phyloP scores from a whole-genome alignment of 1,140 invertebrate species.

The honey bee (Apis mellifera) region DNA sequence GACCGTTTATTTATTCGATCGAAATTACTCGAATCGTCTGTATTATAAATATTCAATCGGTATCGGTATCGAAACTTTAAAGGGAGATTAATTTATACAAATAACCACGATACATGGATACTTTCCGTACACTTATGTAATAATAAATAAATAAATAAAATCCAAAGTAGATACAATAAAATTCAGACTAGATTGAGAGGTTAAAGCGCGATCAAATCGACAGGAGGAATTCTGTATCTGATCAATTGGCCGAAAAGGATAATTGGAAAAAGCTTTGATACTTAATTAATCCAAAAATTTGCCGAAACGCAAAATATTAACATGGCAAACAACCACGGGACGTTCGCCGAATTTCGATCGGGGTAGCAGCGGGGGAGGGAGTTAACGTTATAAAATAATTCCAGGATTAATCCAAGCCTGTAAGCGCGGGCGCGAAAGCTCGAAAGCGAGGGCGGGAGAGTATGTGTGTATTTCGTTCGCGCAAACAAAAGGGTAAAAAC shows the following conservation, averaged over 20 bases:
- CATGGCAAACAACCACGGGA: background rate
- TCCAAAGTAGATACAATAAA: background rate
- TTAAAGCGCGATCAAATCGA: background rate
- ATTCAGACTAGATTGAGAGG: background rate
- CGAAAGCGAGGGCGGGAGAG: slow-evolving; percentile 29
- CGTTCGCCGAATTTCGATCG: no score
- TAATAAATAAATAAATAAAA: background rate
- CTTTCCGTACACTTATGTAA: background rate
- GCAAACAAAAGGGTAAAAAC: slow-evolving; percentile 47
- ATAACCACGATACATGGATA: background rate
- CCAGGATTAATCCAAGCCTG: slow-evolving; percentile 25
- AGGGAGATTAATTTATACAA: no score
- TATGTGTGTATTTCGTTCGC: slow-evolving; percentile 31
- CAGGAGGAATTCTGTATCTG: background rate
- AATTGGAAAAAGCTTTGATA: slow-evolving; percentile 35
- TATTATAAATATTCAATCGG: no score
- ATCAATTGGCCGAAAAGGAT: background rate
- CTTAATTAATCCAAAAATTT: slow-evolving; percentile 39
- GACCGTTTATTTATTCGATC: no score
- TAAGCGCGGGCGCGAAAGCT: slow-evolving; percentile 19
- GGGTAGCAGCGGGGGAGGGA: no score
- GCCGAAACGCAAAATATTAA: slow-evolving; percentile 23
- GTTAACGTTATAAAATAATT: slow-evolving; percentile 48
- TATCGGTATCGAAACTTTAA: no score
- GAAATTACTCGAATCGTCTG: no score